Percentiles rank a stretch among this genome's conserved stretches.
Conservation (phyloP, 2,888 invertebrate species). For the Drosophila ezoana region DNA sequence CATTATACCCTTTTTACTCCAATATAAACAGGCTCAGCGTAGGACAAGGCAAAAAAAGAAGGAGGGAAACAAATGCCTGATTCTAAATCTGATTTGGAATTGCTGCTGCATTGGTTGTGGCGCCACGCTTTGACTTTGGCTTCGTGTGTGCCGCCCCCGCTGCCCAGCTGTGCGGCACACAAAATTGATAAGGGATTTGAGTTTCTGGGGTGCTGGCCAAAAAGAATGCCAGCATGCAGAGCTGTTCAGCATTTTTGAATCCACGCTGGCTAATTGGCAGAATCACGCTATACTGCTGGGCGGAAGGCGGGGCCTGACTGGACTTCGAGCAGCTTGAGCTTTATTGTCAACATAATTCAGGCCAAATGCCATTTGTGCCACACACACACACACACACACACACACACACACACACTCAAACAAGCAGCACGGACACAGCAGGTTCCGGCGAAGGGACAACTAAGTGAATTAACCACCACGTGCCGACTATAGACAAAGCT, state of each 20-base stretch:
- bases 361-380: conserved; percentile 40
- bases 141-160: neutral
- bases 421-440: conserved; percentile 7
- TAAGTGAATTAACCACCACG: conserved; percentile 42
- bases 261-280: conserved; percentile 48
- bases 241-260: conserved; percentile 19
- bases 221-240: conserved; percentile 8
- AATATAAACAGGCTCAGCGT: too few relatives aligned
- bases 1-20: too few relatives aligned
- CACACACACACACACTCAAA: conserved; percentile 3
- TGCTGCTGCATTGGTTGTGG: conserved; percentile 34
- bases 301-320: neutral
- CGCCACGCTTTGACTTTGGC: conserved; percentile 6
- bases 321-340: conserved; percentile 25
- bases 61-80: conserved; percentile 5
- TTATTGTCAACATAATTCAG: conserved; percentile 55
- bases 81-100: conserved; percentile 25
- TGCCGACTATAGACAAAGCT: conserved; percentile 1
- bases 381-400: conserved; percentile 2
- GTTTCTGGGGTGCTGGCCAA: neutral
- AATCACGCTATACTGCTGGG: conserved; percentile 28
- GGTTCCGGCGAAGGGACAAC: conserved; percentile 10
- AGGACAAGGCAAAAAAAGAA: neutral
- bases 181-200: conserved; percentile 43
- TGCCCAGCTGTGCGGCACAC: conserved; percentile 3